A percentile compares a stretch with the other conserved stretches of the same genome.
phyloP scores from a whole-genome alignment of 2,113 vertebrate species.

The Rattus norvegicus region DNA sequence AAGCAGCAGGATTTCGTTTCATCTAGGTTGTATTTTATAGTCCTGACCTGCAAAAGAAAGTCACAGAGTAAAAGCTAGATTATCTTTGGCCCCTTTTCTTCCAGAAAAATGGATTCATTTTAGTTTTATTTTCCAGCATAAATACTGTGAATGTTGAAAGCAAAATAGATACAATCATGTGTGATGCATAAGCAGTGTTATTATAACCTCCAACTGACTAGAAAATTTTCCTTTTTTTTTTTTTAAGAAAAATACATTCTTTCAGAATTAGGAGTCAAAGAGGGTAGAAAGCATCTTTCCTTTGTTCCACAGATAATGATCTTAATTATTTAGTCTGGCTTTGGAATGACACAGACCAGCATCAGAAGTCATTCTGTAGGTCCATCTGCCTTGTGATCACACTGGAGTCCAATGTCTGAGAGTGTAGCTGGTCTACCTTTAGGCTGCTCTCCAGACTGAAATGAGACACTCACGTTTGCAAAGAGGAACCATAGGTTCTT shows the following conservation, averaged over 20 bases:
- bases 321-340: neutral
- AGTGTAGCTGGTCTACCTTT: neutral
- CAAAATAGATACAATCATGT: neutral
- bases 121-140: neutral
- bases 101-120: neutral
- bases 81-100: neutral
- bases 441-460: neutral
- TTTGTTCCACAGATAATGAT: neutral
- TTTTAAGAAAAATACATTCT: neutral
- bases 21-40: neutral
- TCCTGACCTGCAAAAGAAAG: conserved; percentile 18
- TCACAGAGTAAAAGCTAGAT: neutral
- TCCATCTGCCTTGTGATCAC: neutral
- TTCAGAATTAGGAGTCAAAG: neutral
- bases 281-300: neutral
- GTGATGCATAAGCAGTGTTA: neutral
- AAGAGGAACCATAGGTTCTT: neutral
- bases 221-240: neutral
- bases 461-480: neutral
- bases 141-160: conserved; percentile 31
- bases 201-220: neutral
- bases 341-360: neutral
- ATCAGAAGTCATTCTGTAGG: neutral
- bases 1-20: neutral
- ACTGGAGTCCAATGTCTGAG: neutral